Conservation (phyloP, 2,113 vertebrate genomes). For the Corynorhinus townsendii region DNA sequence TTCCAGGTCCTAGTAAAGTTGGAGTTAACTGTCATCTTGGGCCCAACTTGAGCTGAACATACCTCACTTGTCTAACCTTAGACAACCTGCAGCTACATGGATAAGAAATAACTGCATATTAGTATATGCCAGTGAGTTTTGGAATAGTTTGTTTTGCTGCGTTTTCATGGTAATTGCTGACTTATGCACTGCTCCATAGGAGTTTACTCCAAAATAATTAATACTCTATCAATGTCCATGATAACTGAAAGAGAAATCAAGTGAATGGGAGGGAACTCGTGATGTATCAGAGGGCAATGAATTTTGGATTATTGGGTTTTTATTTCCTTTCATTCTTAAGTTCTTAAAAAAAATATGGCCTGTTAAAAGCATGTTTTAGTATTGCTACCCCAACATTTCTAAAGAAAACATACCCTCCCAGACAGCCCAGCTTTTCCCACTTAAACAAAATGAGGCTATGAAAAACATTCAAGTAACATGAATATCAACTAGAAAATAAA, state of each 20-base stretch:
- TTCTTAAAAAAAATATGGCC: not conserved
- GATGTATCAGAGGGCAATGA: not conserved
- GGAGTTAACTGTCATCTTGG: not conserved
- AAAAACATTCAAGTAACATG: not conserved
- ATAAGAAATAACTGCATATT: not conserved
- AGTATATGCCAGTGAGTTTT: not conserved
- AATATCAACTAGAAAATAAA: not conserved
- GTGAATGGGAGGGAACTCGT: not conserved
- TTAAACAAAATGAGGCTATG: not conserved
- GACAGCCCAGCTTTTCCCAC: not conserved
- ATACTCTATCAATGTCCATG: not conserved
- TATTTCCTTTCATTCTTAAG: not conserved
- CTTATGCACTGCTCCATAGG: not conserved
- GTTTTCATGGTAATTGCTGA: not conserved
- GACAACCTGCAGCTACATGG: not conserved
- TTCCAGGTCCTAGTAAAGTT: not conserved
- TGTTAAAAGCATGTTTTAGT: not conserved
- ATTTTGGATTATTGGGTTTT: not conserved
- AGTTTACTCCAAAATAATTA: slow-evolving; percentile 6
- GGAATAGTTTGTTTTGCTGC: not conserved
- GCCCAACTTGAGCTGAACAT: not conserved
- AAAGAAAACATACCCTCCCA: not conserved
- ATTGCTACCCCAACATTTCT: not conserved
- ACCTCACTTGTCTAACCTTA: not conserved
- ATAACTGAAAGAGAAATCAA: not conserved